phyloP scores from a whole-genome alignment of 2,888 invertebrate genomes.

The Odontocerum albicorne region DNA sequence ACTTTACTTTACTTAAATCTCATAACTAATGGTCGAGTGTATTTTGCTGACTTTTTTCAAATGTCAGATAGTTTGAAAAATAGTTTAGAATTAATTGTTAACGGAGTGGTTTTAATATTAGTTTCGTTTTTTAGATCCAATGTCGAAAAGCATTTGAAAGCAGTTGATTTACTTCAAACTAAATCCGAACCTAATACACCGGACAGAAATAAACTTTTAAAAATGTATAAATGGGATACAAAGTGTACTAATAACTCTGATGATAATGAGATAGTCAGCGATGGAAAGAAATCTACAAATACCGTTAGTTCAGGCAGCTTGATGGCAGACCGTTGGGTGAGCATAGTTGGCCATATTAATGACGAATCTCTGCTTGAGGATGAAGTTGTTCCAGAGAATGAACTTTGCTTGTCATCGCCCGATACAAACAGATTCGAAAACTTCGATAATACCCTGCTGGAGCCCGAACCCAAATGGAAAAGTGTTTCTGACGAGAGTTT shows the following conservation, averaged over 20 bases:
- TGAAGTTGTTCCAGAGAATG: constrained; percentile 20
- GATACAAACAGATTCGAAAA: constrained; percentile 18
- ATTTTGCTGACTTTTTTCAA: background rate
- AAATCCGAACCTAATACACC: constrained; percentile 3
- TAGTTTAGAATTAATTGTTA: background rate
- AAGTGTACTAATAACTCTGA: too few relatives aligned
- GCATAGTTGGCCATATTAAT: constrained; percentile 12
- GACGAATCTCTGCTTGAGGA: constrained; percentile 25
- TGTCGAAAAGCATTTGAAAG: background rate
- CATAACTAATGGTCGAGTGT: background rate
- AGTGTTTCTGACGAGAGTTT: constrained; percentile 34
- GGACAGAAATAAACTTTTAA: constrained; percentile 6
- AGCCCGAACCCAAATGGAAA: constrained; percentile 15
- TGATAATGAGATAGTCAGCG: background rate
- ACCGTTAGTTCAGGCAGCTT: constrained; percentile 2
- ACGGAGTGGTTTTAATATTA: background rate
- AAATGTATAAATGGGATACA: constrained; percentile 27
- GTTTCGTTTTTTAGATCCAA: constrained; percentile 18
- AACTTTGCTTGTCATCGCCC: constrained; percentile 18
- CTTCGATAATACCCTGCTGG: constrained; percentile 19
- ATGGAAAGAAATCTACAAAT: background rate
- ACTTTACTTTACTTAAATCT: background rate
- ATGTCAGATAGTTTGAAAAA: too few relatives aligned
- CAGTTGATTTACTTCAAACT: constrained; percentile 2
- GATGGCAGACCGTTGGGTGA: constrained; percentile 17